A percentile compares a stretch with the other conserved stretches of the same genome.
Conservation (phyloP, 1,140 invertebrate species). For the Heliconius himera region DNA sequence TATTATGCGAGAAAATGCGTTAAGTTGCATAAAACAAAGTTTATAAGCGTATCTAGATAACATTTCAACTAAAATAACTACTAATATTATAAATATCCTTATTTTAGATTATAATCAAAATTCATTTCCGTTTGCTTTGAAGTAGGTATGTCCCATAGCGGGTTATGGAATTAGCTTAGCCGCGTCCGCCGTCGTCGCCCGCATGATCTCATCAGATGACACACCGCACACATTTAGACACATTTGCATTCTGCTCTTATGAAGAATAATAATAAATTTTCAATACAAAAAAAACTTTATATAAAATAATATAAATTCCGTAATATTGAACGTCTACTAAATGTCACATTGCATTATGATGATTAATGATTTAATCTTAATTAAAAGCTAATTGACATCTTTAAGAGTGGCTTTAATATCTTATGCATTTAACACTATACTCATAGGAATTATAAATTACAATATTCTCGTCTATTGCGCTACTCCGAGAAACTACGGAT, state of each 20-base stretch:
- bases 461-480: no score
- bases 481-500: no score
- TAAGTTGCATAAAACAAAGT: no score
- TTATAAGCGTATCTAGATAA: no score
- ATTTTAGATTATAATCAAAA: neutral
- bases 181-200: conserved; percentile 27
- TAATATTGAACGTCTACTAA: no score
- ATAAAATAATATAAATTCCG: neutral
- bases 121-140: neutral
- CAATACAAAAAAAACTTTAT: neutral
- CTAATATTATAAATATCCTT: no score
- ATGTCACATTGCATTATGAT: no score
- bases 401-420: neutral
- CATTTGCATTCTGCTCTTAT: neutral
- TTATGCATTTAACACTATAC: neutral
- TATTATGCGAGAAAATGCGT: no score
- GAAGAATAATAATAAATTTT: neutral
- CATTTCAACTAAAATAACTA: no score
- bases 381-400: neutral
- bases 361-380: neutral
- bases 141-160: neutral
- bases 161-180: neutral
- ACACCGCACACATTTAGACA: conserved; percentile 36
- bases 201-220: conserved; percentile 50
- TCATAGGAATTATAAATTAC: neutral